These are phyloP conservation scores for Gila orcuttii DNA, from an alignment of 2,113 vertebrate species.

Conservation along the genomic window DNA sequence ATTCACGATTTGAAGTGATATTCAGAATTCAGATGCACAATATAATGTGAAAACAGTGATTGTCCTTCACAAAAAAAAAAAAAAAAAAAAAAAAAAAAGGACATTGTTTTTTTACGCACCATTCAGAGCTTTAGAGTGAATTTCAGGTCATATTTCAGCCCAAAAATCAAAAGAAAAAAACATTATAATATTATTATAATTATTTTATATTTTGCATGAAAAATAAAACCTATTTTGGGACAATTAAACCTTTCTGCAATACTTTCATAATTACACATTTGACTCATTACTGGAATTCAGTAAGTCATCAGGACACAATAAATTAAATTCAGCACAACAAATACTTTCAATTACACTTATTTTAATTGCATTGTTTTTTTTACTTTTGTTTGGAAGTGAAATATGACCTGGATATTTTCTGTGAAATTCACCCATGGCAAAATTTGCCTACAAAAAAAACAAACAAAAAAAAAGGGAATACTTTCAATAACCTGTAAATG, in stretches of 20 bases:
- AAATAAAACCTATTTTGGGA: neutral
- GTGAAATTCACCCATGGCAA: neutral
- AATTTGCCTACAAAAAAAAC: neutral
- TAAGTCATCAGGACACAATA: neutral
- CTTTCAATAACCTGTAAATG: neutral
- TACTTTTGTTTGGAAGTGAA: neutral
- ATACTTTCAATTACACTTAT: neutral
- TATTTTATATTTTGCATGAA: neutral
- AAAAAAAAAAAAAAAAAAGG: neutral
- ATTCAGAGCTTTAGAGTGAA: neutral
- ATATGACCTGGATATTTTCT: neutral
- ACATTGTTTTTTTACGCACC: neutral
- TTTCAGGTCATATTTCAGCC: neutral
- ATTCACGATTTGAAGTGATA: neutral
- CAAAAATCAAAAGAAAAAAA: neutral
- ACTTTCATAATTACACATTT: neutral
- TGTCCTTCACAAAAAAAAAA: neutral
- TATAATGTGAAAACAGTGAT: slow-evolving; percentile 10
- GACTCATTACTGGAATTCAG: neutral
- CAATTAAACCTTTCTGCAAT: neutral
- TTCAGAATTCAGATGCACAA: neutral
- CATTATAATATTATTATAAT: neutral
- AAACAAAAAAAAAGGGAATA: neutral
- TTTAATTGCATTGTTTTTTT: neutral
- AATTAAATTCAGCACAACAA: neutral